Conservation (phyloP, 2,797 vertebrate genomes). For the Synanceia verrucosa region DNA sequence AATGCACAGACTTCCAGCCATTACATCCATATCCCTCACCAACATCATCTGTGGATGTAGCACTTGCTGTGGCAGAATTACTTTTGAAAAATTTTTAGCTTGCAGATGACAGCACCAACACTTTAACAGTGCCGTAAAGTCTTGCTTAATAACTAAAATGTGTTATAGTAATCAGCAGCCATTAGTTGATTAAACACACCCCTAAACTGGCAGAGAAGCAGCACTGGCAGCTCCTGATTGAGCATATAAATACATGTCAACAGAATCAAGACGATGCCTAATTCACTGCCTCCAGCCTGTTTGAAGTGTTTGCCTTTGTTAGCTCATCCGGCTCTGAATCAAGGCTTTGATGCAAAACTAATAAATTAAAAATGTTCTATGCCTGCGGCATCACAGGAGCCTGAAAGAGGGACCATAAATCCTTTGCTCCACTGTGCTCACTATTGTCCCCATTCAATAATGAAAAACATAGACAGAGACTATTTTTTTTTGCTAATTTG, state of each 20-base stretch:
- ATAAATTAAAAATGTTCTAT: background rate
- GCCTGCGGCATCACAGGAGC: background rate
- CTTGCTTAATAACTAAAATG: background rate
- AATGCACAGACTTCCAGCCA: background rate
- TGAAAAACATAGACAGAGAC: background rate
- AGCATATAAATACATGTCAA: background rate
- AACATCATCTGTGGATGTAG: background rate
- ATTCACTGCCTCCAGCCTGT: background rate
- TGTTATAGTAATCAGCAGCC: background rate
- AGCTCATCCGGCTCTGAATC: background rate
- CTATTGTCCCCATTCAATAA: background rate
- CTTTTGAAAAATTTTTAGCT: background rate
- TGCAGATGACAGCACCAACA: background rate
- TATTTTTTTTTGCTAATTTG: too few relatives aligned
- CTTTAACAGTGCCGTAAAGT: background rate
- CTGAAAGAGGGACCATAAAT: background rate
- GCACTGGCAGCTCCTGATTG: background rate
- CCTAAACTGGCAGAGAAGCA: background rate
- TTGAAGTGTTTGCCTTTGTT: background rate
- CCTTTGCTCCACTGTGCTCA: background rate
- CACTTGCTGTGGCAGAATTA: background rate
- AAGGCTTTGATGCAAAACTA: background rate
- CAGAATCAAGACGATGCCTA: background rate
- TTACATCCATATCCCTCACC: background rate
- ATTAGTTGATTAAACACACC: background rate